Evolutionary conservation across 35 echinoderm and acorn worm species (phyloP).

Genomic region (Anneissia japonica): DNA sequence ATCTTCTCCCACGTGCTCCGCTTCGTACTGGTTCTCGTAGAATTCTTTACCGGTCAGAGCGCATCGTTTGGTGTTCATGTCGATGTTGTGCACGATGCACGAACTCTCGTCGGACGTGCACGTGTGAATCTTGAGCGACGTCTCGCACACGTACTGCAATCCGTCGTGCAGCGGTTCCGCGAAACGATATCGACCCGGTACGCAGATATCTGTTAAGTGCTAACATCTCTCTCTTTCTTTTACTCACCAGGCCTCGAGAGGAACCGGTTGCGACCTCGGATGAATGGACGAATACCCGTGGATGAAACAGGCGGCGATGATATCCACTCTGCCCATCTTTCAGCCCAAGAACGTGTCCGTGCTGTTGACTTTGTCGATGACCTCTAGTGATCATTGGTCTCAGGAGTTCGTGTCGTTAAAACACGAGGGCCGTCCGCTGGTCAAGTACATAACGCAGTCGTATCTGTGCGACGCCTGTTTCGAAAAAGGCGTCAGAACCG

Average conservation of each 20-base stretch:
- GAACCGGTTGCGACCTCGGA: not conserved
- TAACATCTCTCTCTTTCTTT: no score
- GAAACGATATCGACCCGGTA: not conserved
- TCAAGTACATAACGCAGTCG: not conserved
- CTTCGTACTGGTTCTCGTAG: not conserved
- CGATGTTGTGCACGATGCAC: not conserved
- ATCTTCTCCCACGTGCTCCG: not conserved
- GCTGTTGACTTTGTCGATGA: not conserved
- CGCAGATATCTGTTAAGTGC: no score
- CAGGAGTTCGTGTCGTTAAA: not conserved
- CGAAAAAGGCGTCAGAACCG: not conserved
- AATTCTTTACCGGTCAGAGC: not conserved
- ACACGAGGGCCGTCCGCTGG: not conserved
- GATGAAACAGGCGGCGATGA: not conserved
- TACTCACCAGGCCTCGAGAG: constrained; percentile 10
- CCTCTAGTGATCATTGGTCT: not conserved
- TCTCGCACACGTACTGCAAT: not conserved
- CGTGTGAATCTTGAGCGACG: not conserved
- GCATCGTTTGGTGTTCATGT: not conserved
- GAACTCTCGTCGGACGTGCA: not conserved
- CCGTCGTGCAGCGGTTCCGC: not conserved
- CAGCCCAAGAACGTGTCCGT: not conserved
- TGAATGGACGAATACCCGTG: constrained; percentile 7
- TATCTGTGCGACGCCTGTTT: constrained; percentile 2
- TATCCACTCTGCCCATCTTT: constrained; percentile 8